Percentiles rank a stretch among this genome's conserved stretches.
These are phyloP conservation scores for Rutilus rutilus DNA, from an alignment of 2,113 vertebrate genomes.

Conservation along the genomic window DNA sequence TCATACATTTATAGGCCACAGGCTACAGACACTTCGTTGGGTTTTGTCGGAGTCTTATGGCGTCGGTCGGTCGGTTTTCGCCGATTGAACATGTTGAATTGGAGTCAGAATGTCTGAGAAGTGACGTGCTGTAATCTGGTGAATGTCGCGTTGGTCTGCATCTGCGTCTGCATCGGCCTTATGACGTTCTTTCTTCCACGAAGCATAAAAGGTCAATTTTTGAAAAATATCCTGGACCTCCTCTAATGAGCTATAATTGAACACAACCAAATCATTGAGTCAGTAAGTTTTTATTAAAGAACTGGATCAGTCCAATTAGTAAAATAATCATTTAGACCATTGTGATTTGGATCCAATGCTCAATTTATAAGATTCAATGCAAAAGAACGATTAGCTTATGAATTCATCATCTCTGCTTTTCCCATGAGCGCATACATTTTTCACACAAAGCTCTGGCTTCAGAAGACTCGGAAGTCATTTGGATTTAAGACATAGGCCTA, in stretches of 20 bases:
- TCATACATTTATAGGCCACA: background rate
- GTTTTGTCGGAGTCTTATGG: too few relatives aligned
- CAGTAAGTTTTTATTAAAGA: background rate
- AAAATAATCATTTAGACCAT: background rate
- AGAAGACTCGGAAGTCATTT: background rate
- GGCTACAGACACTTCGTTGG: too few relatives aligned
- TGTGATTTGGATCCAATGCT: background rate
- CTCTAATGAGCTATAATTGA: background rate
- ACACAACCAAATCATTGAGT: background rate
- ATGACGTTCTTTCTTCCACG: background rate
- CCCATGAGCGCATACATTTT: background rate
- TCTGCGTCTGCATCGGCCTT: too few relatives aligned
- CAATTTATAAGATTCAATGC: background rate
- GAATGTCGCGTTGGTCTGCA: too few relatives aligned
- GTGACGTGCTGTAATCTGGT: too few relatives aligned
- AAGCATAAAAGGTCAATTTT: background rate
- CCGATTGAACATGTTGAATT: too few relatives aligned
- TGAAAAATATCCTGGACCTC: background rate
- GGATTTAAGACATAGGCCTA: background rate
- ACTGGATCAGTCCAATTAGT: background rate
- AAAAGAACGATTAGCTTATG: background rate
- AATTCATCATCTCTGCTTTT: background rate
- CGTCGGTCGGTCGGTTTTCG: too few relatives aligned
- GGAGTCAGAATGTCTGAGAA: too few relatives aligned
- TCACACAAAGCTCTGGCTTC: background rate